These are phyloP conservation scores for Anoplopoma fimbria DNA, from an alignment of 2,113 vertebrate genomes.

Conservation along the genomic window DNA sequence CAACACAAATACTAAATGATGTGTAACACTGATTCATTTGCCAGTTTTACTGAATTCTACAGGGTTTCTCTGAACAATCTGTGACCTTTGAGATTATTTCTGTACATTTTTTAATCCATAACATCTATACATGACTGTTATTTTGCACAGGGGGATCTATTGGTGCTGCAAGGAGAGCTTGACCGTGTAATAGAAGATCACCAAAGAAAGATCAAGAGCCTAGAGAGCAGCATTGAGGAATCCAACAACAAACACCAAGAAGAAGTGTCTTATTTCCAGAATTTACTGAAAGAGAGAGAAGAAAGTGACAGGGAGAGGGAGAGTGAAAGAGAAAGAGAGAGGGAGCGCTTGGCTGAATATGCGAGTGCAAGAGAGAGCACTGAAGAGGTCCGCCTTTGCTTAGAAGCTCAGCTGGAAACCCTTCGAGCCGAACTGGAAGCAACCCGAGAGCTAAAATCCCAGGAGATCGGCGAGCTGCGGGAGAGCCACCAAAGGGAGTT, in stretches of 20 bases:
- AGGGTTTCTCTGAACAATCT: background rate
- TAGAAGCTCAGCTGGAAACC: constrained; percentile 84
- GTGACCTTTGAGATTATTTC: background rate
- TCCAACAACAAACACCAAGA: constrained; percentile 83
- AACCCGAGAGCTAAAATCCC: constrained; percentile 74
- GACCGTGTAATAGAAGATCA: constrained; percentile 78
- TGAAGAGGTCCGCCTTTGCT: constrained; percentile 74
- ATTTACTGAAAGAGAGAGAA: constrained; percentile 83
- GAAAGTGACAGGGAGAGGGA: constrained; percentile 70
- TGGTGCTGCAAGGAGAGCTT: constrained; percentile 83
- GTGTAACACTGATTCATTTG: background rate
- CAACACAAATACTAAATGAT: background rate
- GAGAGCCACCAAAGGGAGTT: constrained; percentile 84
- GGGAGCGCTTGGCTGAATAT: constrained; percentile 63
- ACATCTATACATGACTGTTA: constrained; percentile 30
- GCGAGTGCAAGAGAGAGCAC: constrained; percentile 75
- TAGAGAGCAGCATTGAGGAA: constrained; percentile 83
- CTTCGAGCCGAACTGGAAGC: constrained; percentile 84
- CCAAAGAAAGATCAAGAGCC: constrained; percentile 80
- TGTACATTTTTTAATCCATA: background rate
- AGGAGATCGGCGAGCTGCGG: constrained; percentile 82
- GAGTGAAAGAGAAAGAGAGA: constrained; percentile 77
- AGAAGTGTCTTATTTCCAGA: constrained; percentile 84
- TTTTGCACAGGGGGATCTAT: constrained; percentile 83
- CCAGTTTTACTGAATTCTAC: background rate